Percentiles rank a stretch among this genome's conserved stretches.
phyloP scores from a whole-genome alignment of 2,888 invertebrate species.

The Volucella inflata region DNA sequence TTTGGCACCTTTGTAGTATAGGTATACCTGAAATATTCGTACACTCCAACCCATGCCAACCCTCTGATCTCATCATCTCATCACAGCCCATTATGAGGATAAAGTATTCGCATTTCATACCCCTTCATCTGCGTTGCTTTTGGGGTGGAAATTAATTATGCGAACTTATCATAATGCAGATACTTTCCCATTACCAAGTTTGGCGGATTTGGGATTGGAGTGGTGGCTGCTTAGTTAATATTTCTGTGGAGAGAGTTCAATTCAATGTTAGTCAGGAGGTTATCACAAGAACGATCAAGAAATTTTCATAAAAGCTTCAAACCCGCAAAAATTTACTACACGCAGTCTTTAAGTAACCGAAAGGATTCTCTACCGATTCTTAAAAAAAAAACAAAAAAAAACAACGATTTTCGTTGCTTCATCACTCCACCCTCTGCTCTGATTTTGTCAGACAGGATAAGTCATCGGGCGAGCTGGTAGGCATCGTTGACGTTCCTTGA shows the following conservation, averaged over 20 bases:
- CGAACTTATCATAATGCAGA: slow-evolving; percentile 67
- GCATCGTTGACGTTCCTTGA: slow-evolving; percentile 32
- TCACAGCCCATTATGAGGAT: slow-evolving; percentile 18
- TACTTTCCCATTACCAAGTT: slow-evolving; percentile 47
- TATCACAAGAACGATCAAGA: slow-evolving; percentile 25
- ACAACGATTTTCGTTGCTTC: not conserved
- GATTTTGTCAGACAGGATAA: slow-evolving; percentile 50
- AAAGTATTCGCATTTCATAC: not conserved
- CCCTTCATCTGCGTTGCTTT: not conserved
- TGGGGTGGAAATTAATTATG: slow-evolving; percentile 68
- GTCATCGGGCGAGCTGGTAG: slow-evolving; percentile 38
- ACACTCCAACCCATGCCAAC: slow-evolving; percentile 24
- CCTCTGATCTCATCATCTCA: not conserved
- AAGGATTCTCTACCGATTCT: slow-evolving; percentile 44
- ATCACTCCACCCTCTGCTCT: slow-evolving; percentile 35
- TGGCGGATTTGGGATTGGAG: not conserved
- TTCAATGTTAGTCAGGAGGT: slow-evolving; percentile 26
- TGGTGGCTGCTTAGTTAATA: slow-evolving; percentile 51
- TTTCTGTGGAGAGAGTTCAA: slow-evolving; percentile 39
- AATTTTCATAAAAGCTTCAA: slow-evolving; percentile 31
- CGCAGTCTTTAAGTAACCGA: slow-evolving; percentile 28
- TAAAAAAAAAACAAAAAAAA: no score
- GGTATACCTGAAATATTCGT: no score
- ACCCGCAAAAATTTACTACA: slow-evolving; percentile 32
- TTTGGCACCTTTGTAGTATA: not conserved